Evolutionary conservation across 2,113 vertebrate species (phyloP), one percentile per base, ranked within the genome.

Genomic region (Crotalus tigris): DNA sequence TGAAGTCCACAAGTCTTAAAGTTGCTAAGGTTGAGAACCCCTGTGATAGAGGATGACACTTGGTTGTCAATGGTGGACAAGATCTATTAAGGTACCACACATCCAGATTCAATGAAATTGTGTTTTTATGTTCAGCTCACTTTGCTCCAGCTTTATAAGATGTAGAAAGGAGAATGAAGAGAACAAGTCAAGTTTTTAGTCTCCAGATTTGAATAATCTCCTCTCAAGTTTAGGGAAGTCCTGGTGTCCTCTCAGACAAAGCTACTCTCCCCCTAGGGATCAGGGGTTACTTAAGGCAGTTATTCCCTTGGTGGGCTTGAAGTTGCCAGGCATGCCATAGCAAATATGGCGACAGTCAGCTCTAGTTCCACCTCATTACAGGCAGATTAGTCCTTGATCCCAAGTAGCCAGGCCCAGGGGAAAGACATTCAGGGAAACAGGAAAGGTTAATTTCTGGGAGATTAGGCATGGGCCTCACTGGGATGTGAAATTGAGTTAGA

Each of bases 391-490:
- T 85, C 59, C 10, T 0, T 94, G 94, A 94, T 94, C 6, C 29
- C 87, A 39, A 6, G 0, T 88, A 89, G 75, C 92, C 91, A 86
- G 90, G 92, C 85, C 44, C 64, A 0, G 0, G 89, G 69, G 91
- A 96, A 26, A n/a, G 85, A 0, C 0, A 90, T 91, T 93, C 94
- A 0, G 0, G 91, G 81, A 95, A 92, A 29, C 15, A 0, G 58
- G 91, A 92, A 95, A 95, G 94, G 93, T 95, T 96, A 95, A 95
- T 96, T 96, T 96, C 91, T 93, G 95, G 58, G 87, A 96, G 92
- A 96, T 96, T 96, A 97, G 96, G 23, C 10, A 55, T 89, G 85
- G 46, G 91, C 64, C 94, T 92, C 92, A 81, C 92, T 5, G 0
- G 94, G 92, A 91, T 85, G 49, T 91, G 94, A 95, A 97, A 95